Conservation (phyloP, 1,140 invertebrate genomes). For the Rhyacophila brunnea region DNA sequence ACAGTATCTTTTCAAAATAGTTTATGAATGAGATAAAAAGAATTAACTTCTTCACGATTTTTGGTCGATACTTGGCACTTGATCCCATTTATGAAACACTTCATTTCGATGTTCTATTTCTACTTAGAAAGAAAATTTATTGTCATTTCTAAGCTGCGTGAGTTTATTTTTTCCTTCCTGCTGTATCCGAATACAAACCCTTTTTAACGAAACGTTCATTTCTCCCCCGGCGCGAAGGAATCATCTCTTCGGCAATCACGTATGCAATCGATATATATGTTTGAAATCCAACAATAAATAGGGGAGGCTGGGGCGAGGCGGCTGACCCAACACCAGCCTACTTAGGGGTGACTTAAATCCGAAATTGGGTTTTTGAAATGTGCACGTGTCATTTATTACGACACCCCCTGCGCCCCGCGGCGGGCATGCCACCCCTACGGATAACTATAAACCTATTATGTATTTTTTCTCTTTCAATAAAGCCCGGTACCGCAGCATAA, state of each 20-base stretch:
- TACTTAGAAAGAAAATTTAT: too few relatives aligned
- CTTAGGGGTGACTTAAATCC: slow-evolving; percentile 58
- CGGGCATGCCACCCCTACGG: slow-evolving; percentile 14
- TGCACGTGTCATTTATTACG: slow-evolving; percentile 58
- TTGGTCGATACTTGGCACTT: too few relatives aligned
- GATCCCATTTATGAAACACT: too few relatives aligned
- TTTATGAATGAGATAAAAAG: too few relatives aligned
- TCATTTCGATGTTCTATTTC: too few relatives aligned
- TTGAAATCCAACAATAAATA: slow-evolving; percentile 35
- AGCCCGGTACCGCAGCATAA: slow-evolving; percentile 23
- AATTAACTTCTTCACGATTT: too few relatives aligned
- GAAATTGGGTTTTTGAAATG: slow-evolving; percentile 59
- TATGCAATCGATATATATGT: slow-evolving; percentile 36
- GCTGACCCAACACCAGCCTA: slow-evolving; percentile 39
- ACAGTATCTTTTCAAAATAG: too few relatives aligned
- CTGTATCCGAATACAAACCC: neutral
- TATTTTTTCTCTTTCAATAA: slow-evolving; percentile 34
- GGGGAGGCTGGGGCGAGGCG: slow-evolving; percentile 17
- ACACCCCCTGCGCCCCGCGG: slow-evolving; percentile 40
- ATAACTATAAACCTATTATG: slow-evolving; percentile 38
- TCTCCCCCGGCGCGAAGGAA: neutral
- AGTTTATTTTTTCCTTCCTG: neutral
- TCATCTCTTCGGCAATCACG: slow-evolving; percentile 30
- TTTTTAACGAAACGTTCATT: slow-evolving; percentile 2
- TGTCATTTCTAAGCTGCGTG: too few relatives aligned